Percentiles rank a stretch among this genome's conserved stretches.
Evolutionary conservation across 1,140 invertebrate species (phyloP).

Genomic region (Ylistrum balloti): DNA sequence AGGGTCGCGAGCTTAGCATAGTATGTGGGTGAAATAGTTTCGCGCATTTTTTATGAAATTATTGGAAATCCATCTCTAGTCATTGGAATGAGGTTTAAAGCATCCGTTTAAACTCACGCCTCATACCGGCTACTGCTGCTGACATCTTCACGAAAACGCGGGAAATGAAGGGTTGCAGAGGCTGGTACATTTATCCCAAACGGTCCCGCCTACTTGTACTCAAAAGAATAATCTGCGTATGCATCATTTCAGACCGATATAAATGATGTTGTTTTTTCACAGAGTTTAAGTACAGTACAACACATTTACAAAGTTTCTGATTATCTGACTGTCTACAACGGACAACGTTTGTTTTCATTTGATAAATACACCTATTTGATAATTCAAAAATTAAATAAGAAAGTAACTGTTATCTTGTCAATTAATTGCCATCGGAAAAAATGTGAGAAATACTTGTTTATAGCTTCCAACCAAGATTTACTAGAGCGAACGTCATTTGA

Average conservation of each 20-base stretch:
- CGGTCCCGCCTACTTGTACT: conserved; percentile 20
- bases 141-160: conserved; percentile 37
- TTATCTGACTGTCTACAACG: neutral
- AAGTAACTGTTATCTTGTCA: neutral
- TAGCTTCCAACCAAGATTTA: too few relatives aligned
- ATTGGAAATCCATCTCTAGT: conserved; percentile 4
- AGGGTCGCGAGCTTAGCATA: neutral
- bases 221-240: neutral
- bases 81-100: neutral
- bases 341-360: neutral
- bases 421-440: neutral
- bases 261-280: neutral
- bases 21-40: neutral
- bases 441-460: neutral
- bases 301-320: neutral
- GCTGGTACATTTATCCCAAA: neutral
- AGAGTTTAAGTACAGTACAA: neutral
- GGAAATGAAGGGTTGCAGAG: conserved; percentile 16
- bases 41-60: neutral
- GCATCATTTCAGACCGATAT: neutral
- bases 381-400: neutral
- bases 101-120: conserved; percentile 6
- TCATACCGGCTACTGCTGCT: neutral
- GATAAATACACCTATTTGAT: neutral
- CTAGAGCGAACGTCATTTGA: too few relatives aligned